Base-by-base conservation (phyloP, 2,888 invertebrate genomes). In the Agrenia bidenticulata region DNA sequence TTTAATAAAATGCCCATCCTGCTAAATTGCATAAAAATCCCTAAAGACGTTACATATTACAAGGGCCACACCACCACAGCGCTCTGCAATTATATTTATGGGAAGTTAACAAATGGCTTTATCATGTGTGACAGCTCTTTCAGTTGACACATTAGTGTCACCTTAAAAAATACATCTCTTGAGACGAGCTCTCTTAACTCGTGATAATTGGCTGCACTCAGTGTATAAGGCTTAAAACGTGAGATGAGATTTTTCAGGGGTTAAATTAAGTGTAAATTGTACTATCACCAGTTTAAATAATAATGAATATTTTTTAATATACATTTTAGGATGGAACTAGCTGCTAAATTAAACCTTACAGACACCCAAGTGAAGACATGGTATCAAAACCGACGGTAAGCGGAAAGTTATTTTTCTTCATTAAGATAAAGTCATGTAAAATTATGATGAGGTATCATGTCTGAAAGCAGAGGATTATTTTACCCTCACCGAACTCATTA, bases 331-430 rank as follows among this genome's bases (percentile, higher is more conserved):
- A 95, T 98, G 94, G 98, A 99, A 82, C 83, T 99, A 77, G 98
- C 99, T 0, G 92, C 94, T 66, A 93, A 94, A 82, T 84, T 99
- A 77, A 92, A 94, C 77, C 86, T 99, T 65, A 95, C 94, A 50
- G 99, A 99, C 82, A 99, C 98, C 59, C 99, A 99, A 85, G 98
- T 99, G 80, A 99, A 99, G 83, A 99, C 99, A 78, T 99, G 99
- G 98, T 98, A 98, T 82, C 97, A 98, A 82, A 98, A 98, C 80
- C 85, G 98, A 85, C 88, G 97, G 96, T 94, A 80, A 84, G 86
- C 54, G 41, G 39, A 56, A 51, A 13, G 19, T 32, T 24, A 51
- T 51, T 51, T 51, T 51, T 7, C 21, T 51, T 21, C 21, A 51
- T 51, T 51, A 23, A 21, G 23, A 23, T 24, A 19, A 2, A 51